A percentile compares a stretch with the other conserved stretches of the same genome.
Evolutionary conservation across 2,113 vertebrate genomes (phyloP).

Genomic region (Tetrao urogallus): DNA sequence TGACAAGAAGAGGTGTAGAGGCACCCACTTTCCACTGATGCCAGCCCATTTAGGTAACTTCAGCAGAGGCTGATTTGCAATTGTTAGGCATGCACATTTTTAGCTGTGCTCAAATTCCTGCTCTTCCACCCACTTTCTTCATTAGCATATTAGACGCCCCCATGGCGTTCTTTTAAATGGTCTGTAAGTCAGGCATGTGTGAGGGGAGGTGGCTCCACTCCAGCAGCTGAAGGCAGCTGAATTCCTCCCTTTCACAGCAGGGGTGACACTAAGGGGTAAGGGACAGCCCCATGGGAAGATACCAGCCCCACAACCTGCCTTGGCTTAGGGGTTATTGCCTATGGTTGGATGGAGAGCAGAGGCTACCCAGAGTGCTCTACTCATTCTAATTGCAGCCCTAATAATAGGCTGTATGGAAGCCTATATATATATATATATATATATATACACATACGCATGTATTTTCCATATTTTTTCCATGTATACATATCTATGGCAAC

Average conservation of each 20-base stretch:
- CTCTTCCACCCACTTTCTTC: constrained; percentile 68
- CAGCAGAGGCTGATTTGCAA: constrained; percentile 71
- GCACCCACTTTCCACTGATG: constrained; percentile 63
- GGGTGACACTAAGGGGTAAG: background rate
- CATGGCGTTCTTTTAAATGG: constrained; percentile 60
- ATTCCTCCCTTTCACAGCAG: background rate
- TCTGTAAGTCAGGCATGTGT: constrained; percentile 61
- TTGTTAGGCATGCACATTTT: constrained; percentile 69
- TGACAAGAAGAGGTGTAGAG: constrained; percentile 70
- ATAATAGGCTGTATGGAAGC: background rate
- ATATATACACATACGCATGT: background rate
- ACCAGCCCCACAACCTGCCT: background rate
- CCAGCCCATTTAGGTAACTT: constrained; percentile 71
- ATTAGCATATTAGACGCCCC: constrained; percentile 76
- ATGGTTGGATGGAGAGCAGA: background rate
- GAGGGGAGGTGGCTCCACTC: constrained; percentile 39
- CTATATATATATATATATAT: background rate
- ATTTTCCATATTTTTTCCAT: background rate
- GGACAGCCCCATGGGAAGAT: background rate
- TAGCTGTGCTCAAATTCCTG: constrained; percentile 72
- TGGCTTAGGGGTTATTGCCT: background rate
- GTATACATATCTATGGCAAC: background rate
- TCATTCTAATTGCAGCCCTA: background rate
- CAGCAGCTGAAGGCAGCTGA: constrained; percentile 26
- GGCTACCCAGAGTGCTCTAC: background rate